phyloP scores from a whole-genome alignment of 2,113 vertebrate species.

The Electrona antarctica region DNA sequence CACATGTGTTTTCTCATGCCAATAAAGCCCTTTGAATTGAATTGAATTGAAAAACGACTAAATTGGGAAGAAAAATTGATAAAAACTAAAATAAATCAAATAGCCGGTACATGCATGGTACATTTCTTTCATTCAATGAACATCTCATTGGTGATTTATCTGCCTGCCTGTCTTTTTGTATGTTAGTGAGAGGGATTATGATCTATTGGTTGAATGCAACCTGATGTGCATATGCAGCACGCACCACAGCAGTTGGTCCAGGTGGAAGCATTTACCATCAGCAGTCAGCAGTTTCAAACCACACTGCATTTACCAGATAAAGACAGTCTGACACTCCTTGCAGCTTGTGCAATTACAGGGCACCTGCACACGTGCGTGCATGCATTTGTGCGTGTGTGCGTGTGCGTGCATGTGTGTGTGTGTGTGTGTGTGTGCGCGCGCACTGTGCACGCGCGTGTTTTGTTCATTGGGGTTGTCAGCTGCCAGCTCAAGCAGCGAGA shows the following conservation, averaged over 20 bases:
- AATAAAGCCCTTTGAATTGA: too few species aligned
- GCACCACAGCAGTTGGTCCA: slow-evolving; percentile 39
- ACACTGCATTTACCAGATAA: slow-evolving; percentile 61
- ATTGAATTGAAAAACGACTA: too few species aligned
- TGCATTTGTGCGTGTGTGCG: neutral
- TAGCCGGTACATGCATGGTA: too few species aligned
- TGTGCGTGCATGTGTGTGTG: too few species aligned
- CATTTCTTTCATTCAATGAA: neutral
- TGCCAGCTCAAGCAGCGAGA: neutral
- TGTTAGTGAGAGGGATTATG: slow-evolving; percentile 6
- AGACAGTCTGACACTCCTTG: slow-evolving; percentile 48
- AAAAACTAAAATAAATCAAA: too few species aligned
- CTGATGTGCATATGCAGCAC: slow-evolving; percentile 14
- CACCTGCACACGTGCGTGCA: slow-evolving; percentile 29
- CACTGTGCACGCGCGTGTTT: neutral
- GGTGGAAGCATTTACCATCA: slow-evolving; percentile 59
- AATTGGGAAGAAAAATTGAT: too few species aligned
- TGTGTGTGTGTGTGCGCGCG: too few species aligned
- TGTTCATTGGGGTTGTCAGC: neutral
- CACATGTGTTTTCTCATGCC: too few species aligned
- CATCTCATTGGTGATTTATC: neutral
- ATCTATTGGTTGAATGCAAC: slow-evolving; percentile 1
- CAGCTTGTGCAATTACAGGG: slow-evolving; percentile 54
- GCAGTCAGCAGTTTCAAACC: slow-evolving; percentile 41
- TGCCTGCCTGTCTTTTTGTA: neutral